Evolutionary conservation across 2,797 vertebrate genomes (phyloP), one percentile per base, ranked within the genome.

Genomic region (Buceros bicornis): DNA sequence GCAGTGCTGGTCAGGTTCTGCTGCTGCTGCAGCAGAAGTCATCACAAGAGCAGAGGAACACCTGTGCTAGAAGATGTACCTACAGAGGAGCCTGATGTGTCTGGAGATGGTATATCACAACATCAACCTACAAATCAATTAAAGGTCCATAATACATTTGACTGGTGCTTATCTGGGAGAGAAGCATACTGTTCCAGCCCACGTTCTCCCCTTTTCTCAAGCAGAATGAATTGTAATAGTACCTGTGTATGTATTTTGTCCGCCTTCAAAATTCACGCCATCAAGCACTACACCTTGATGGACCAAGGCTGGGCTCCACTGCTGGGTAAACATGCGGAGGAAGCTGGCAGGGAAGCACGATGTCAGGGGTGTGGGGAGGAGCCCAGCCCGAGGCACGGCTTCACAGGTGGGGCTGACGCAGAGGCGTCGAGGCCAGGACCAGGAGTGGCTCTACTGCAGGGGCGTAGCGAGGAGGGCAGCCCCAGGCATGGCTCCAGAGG

Each of bases 351-450:
- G n/a, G 56, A 91, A 90, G 61, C 64, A 43, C 14, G 31, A 40
- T 43, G 40, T 21, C 12, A 18, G 35, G 43, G 60, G 33, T 31
- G 19, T 26, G 16, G 50, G 58, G 58, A 89, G 66, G 26, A 90
- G 45, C 17, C 33, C 71, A 29, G 67, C 26, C 21, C 0, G 0
- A 13, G 33, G 50, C 28, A n/a, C 0, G 6, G 50, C 54, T 79
- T 37, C 45, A 21, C 71, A 60, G 81, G 74, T 33, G 79, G 54
- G 20, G 81, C 40, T 0, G 2, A 7, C 9, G 12, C 56, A 56
- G 51, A 77, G 56, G 13, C 62, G 79, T 1, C 66, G 7, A 14
- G 51, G 57, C 37, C 77, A 65, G 89, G 28, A 31, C 21, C 67
- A 82, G 94, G 84, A 76, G 64, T 20, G 82, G 81, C 87, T 89